Evolutionary conservation across 53 echinoderm and acorn worm species (phyloP), one percentile per base, ranked within the genome.

Genomic region (Glandiceps talaboti): DNA sequence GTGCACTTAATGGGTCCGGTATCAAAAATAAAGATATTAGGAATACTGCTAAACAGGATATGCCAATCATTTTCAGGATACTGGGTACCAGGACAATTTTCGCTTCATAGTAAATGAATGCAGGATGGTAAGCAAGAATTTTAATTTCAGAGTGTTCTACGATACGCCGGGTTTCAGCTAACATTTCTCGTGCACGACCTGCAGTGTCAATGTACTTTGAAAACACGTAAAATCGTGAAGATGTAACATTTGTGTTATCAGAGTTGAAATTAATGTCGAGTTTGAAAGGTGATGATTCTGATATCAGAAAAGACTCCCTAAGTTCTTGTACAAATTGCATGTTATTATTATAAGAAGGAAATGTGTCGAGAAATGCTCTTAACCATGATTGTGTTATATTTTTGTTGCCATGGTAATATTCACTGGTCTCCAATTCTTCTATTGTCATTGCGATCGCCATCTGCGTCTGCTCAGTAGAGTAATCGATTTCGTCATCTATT

Each of bases 381-480:
- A 99, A 28, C 99, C 99, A 99, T 1, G 99, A 99, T 1, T 85
- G 84, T 0, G 93, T 93, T 0, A 99, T 32, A 74, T 87, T 76
- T 28, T 77, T 30, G 30, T 85, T 72, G 1, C 83, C 85, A 73
- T 85, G 93, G n/a, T 83, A 74, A 27, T 80, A 89, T 14, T 87
- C 79, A 27, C 77, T 84, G 14, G 76, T 79, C 75, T 91, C 93
- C 73, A 99, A 91, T 1, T 14, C 30, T 74, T 81, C 76, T n/a
- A 86, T 81, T 30, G 88, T 74, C 27, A 81, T 82, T 73, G 87
- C 89, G 1, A 99, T 85, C 78, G 81, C 31, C 27, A 82, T 78
- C 80, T 89, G 99, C 32, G 80, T 84, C n/a, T 84, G 79, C 20
- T 33, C 72, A 28, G 93, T 88, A 93, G 93, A 99, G 76, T 99